These are phyloP conservation scores for Tridacna gigas DNA, from an alignment of 2,888 invertebrate genomes.

Conservation along the genomic window DNA sequence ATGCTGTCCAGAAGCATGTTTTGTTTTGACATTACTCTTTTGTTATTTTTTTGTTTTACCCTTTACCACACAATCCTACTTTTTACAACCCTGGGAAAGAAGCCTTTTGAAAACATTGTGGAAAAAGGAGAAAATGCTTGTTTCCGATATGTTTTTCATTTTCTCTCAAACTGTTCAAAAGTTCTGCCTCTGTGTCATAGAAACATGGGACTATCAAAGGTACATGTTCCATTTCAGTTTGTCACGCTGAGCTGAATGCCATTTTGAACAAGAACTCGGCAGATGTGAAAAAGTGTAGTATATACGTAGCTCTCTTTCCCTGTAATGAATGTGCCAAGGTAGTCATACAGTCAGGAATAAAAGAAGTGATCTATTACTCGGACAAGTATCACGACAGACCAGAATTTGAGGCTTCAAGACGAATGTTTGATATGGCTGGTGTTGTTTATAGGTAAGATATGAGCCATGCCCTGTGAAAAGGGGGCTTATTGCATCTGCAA, in stretches of 20 bases:
- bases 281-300: slow-evolving; percentile 91
- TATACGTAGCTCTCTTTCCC: slow-evolving; percentile 96
- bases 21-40: no score
- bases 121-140: no score
- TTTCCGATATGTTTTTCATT: no score
- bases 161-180: no score
- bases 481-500: no score
- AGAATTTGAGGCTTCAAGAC: slow-evolving; percentile 91
- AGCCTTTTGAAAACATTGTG: no score
- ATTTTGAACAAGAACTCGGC: slow-evolving; percentile 94
- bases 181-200: no score
- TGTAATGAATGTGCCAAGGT: slow-evolving; percentile 99
- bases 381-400: slow-evolving; percentile 91
- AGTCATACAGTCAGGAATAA: slow-evolving; percentile 96
- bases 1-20: no score
- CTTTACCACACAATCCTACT: no score
- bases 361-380: slow-evolving; percentile 89
- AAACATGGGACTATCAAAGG: no score
- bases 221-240: slow-evolving; percentile 88
- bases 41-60: no score
- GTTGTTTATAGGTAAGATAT: slow-evolving; percentile 86
- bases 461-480: background rate
- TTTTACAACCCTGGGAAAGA: no score
- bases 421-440: slow-evolving; percentile 92
- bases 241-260: slow-evolving; percentile 99